These are phyloP conservation scores for Marasmarcha lunaedactyla DNA, from an alignment of 2,888 invertebrate genomes.

Conservation along the genomic window DNA sequence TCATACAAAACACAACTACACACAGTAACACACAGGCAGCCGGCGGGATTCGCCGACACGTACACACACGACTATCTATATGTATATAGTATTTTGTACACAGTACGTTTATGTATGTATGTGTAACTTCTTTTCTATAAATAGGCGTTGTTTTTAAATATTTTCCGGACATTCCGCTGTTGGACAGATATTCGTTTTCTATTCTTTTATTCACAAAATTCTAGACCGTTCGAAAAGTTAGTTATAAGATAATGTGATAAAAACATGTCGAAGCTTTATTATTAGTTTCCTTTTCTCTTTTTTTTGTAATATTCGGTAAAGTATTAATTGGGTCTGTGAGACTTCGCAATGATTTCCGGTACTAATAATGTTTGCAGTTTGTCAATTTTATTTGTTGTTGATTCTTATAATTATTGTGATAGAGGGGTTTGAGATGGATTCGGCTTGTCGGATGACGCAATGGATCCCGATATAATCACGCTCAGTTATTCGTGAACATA, in stretches of 20 bases:
- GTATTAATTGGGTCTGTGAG: neutral
- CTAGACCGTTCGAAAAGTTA: conserved; percentile 12
- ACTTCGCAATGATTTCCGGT: conserved; percentile 14
- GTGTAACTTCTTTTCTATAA: conserved; percentile 13
- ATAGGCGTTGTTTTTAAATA: too few species aligned
- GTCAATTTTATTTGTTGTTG: conserved; percentile 32
- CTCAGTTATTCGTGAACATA: too few species aligned
- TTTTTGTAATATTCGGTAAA: neutral
- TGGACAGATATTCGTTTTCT: neutral
- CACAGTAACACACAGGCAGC: conserved; percentile 3
- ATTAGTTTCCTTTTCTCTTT: conserved; percentile 17
- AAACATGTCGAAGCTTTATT: conserved; percentile 29
- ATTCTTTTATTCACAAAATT: too few species aligned
- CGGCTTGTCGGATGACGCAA: conserved; percentile 9
- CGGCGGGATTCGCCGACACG: conserved; percentile 3
- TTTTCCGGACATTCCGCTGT: too few species aligned
- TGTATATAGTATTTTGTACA: conserved; percentile 49
- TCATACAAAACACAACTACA: neutral
- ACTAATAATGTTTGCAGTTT: conserved; percentile 27
- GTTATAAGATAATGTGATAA: conserved; percentile 35
- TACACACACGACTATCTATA: conserved; percentile 17
- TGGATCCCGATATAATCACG: conserved; percentile 6
- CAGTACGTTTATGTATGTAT: conserved; percentile 23
- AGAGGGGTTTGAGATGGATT: conserved; percentile 16
- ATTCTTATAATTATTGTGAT: conserved; percentile 13